phyloP scores from a whole-genome alignment of 2,113 vertebrate species.

The Psephotus haematonotus region DNA sequence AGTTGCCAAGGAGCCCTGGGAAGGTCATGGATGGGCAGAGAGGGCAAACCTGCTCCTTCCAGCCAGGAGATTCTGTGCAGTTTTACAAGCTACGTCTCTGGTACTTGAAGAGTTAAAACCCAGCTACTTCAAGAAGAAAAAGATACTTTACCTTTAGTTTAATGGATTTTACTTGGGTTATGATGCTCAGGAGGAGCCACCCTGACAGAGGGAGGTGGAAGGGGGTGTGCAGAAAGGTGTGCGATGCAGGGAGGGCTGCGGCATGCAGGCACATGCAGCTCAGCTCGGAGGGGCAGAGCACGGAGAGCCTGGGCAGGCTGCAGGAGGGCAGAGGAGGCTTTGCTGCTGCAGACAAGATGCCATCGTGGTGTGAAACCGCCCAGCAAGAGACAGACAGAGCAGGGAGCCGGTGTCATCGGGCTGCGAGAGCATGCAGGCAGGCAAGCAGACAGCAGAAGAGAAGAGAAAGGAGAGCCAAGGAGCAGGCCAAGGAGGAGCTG shows the following conservation, averaged over 20 bases:
- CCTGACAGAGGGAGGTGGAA: slow-evolving; percentile 50
- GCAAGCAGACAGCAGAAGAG: slow-evolving; percentile 40
- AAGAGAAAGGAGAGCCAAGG: slow-evolving; percentile 47
- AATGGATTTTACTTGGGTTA: slow-evolving; percentile 79
- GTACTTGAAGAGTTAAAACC: slow-evolving; percentile 72
- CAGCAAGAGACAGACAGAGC: slow-evolving; percentile 16
- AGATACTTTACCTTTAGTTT: slow-evolving; percentile 81
- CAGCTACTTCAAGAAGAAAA: slow-evolving; percentile 64
- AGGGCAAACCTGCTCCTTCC: not conserved
- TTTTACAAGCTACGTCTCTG: slow-evolving; percentile 46
- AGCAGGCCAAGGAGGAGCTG: slow-evolving; percentile 50
- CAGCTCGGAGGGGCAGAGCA: not conserved
- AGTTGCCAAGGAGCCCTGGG: slow-evolving; percentile 37
- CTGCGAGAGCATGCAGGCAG: slow-evolving; percentile 42
- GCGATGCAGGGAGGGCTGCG: not conserved
- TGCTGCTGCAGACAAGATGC: slow-evolving; percentile 9
- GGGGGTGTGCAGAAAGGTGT: not conserved
- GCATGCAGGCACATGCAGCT: not conserved
- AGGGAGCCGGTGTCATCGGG: not conserved
- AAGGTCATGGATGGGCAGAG: not conserved
- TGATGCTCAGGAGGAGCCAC: slow-evolving; percentile 64
- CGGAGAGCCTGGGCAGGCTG: not conserved
- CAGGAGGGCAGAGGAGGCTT: not conserved
- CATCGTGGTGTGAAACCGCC: slow-evolving; percentile 1
- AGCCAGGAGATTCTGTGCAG: not conserved